These are phyloP conservation scores for Heliothis subflexa DNA, from an alignment of 1,140 invertebrate species.

Conservation along the genomic window DNA sequence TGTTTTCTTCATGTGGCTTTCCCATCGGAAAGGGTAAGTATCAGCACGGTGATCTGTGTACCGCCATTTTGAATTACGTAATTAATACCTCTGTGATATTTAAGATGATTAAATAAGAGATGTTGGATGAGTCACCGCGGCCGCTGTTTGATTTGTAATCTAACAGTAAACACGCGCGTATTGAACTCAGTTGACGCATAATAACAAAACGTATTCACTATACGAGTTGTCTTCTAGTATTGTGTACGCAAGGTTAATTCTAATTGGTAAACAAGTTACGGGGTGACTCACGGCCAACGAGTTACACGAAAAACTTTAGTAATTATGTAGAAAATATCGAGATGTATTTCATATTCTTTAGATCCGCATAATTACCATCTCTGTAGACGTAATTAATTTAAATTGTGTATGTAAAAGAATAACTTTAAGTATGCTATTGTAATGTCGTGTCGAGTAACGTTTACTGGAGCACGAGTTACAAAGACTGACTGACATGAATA, in stretches of 20 bases:
- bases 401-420: slow-evolving; percentile 12
- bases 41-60: slow-evolving; percentile 46
- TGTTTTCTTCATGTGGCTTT: slow-evolving; percentile 39
- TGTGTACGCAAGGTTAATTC: slow-evolving; percentile 52
- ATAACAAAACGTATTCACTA: slow-evolving; percentile 48
- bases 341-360: slow-evolving; percentile 8
- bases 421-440: slow-evolving; percentile 36
- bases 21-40: slow-evolving; percentile 30
- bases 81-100: slow-evolving; percentile 83
- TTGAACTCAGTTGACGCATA: slow-evolving; percentile 53
- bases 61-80: slow-evolving; percentile 64
- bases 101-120: slow-evolving; percentile 77
- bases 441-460: slow-evolving; percentile 27
- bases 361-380: slow-evolving; percentile 19
- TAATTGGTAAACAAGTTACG: slow-evolving; percentile 39
- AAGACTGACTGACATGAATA: slow-evolving; percentile 23
- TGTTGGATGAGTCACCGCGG: slow-evolving; percentile 66
- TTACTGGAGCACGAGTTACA: slow-evolving; percentile 41
- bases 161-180: slow-evolving; percentile 54
- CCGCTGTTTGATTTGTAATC: slow-evolving; percentile 66
- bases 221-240: slow-evolving; percentile 40
- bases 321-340: slow-evolving; percentile 6
- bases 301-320: slow-evolving; percentile 4
- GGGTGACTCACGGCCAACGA: slow-evolving; percentile 24
- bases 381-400: slow-evolving; percentile 7